Evolutionary conservation across 2,888 invertebrate genomes (phyloP), one percentile per base, ranked within the genome.

Genomic region (Zaprionus bogoriensis): DNA sequence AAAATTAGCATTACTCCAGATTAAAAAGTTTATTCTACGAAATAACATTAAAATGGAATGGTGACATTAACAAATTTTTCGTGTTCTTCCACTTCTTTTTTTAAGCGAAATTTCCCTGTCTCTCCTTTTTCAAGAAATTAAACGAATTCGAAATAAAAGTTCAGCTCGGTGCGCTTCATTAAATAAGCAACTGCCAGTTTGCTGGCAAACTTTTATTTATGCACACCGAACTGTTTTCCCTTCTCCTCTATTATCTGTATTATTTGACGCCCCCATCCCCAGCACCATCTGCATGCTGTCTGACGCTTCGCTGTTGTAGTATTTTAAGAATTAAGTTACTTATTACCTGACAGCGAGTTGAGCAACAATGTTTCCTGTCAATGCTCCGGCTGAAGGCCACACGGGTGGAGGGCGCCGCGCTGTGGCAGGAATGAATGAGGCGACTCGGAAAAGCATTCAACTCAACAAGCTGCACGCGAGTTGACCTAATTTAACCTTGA

Each of bases 401-500:
- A 10, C 44, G 28, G 22, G n/a, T 41, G 5, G 9, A 19, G 12
- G n/a, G 30, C n/a, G 4, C n/a, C n/a, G 0, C 30, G 17, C 3
- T 17, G 30, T 32, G 30, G 25, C 25, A 25, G 27, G 4, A 23
- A 2, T 54, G 65, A 44, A 58, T n/a, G n/a, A 57, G 59, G 50
- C 39, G 54, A 65, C 75, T 74, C 57, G 58, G 53, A 65, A 84
- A 77, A 77, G 62, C 61, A 71, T 77, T 78, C 75, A 77, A 67
- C 75, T 78, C 62, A 77, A 78, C 77, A 67, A 60, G 64, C 64
- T 58, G 58, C 69, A 63, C 44, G 58, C 45, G 62, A 62, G 76
- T 82, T 85, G 78, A 85, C 86, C 83, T 82, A 82, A 85, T 72
- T 79, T 52, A 69, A 85, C 85, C 78, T 79, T 79, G 85, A 85